phyloP scores from a whole-genome alignment of 2,113 vertebrate genomes.

The Campylomormyrus numenius region DNA sequence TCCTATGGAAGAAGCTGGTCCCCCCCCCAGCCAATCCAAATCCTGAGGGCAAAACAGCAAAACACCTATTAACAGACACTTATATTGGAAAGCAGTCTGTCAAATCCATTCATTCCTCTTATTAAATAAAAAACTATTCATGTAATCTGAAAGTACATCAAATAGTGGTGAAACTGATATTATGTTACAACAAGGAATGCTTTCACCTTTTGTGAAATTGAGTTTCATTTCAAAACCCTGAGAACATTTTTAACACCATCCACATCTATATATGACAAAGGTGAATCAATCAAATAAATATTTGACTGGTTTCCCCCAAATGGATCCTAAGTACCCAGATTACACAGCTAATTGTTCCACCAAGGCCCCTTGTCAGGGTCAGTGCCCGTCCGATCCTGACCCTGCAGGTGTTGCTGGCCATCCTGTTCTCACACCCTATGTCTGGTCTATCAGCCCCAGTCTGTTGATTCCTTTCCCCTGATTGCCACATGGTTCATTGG shows the following conservation, averaged over 20 bases:
- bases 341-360: background rate
- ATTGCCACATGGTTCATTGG: no score
- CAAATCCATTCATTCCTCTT: background rate
- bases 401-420: no score
- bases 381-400: no score
- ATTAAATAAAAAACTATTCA: background rate
- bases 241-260: background rate
- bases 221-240: background rate
- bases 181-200: background rate
- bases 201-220: background rate
- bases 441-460: no score
- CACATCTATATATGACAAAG: no score
- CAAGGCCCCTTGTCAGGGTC: no score
- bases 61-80: background rate
- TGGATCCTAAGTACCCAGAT: background rate
- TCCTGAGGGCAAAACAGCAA: background rate
- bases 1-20: background rate
- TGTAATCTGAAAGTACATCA: background rate
- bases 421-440: no score
- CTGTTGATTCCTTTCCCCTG: no score
- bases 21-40: background rate
- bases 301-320: background rate
- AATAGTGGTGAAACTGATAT: background rate
- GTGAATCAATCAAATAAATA: background rate
- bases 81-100: background rate